These are phyloP conservation scores for Lasiurus borealis DNA, from an alignment of 2,113 vertebrate genomes.

Conservation along the genomic window DNA sequence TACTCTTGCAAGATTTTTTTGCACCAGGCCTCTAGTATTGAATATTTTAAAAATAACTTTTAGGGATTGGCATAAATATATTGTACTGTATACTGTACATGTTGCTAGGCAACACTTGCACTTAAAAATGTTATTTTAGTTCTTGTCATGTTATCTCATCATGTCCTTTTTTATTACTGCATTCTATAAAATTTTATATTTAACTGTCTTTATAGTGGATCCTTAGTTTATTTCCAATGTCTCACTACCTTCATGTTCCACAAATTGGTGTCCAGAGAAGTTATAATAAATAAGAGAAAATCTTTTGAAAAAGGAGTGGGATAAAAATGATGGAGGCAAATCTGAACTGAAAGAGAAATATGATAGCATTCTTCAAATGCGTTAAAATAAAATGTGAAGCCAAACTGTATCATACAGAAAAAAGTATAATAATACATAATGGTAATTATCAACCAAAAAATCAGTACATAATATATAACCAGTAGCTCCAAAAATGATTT, in stretches of 20 bases:
- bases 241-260: background rate
- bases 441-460: background rate
- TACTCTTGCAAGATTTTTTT: no score
- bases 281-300: slow-evolving; percentile 2
- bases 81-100: background rate
- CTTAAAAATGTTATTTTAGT: background rate
- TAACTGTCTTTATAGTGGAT: background rate
- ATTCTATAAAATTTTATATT: background rate
- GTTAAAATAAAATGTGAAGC: background rate
- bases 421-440: background rate
- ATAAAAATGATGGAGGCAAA: background rate
- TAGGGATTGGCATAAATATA: background rate
- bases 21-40: background rate
- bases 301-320: background rate
- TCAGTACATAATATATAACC: background rate
- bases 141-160: background rate
- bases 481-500: background rate
- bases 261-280: background rate
- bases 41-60: background rate
- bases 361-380: background rate
- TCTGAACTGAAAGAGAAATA: background rate
- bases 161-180: background rate
- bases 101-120: background rate
- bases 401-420: background rate
- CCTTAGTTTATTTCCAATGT: background rate